A percentile compares a stretch with the other conserved stretches of the same genome.
phyloP scores from a whole-genome alignment of 1,140 invertebrate genomes.

The Diabrotica virgifera region DNA sequence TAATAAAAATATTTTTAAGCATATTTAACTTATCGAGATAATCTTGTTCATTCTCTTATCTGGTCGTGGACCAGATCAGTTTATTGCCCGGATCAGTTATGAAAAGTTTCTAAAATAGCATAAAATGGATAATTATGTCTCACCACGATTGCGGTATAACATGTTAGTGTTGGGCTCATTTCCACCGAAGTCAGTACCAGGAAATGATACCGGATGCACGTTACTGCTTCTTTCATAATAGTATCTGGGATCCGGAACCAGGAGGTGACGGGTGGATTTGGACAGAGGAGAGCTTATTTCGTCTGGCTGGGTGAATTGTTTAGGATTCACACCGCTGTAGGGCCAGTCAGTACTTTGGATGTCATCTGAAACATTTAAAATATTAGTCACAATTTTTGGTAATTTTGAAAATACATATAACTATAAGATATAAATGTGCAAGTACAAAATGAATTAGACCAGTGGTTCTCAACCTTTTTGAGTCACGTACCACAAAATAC shows the following conservation, averaged over 20 bases:
- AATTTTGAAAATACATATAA: too few relatives aligned
- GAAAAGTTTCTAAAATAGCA: too few relatives aligned
- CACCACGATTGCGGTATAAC: conserved; percentile 38
- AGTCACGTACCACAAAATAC: too few relatives aligned
- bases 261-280: conserved; percentile 76
- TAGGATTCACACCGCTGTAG: conserved; percentile 68
- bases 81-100: too few relatives aligned
- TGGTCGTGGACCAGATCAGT: too few relatives aligned
- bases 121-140: conserved; percentile 17
- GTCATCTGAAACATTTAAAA: conserved; percentile 43
- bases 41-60: too few relatives aligned
- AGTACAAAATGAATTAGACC: too few relatives aligned
- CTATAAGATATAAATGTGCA: too few relatives aligned
- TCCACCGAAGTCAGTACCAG: conserved; percentile 32
- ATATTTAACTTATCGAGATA: too few relatives aligned
- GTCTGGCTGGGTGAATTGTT: conserved; percentile 76
- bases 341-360: conserved; percentile 68
- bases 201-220: conserved; percentile 45
- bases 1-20: too few relatives aligned
- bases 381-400: too few relatives aligned
- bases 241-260: conserved; percentile 67
- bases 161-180: conserved; percentile 31
- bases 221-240: conserved; percentile 57
- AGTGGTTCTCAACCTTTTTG: too few relatives aligned
- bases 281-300: conserved; percentile 70